These are phyloP conservation scores for Cataglyphis rosenhaueri DNA, from an alignment of 2,888 invertebrate species.

Conservation along the genomic window DNA sequence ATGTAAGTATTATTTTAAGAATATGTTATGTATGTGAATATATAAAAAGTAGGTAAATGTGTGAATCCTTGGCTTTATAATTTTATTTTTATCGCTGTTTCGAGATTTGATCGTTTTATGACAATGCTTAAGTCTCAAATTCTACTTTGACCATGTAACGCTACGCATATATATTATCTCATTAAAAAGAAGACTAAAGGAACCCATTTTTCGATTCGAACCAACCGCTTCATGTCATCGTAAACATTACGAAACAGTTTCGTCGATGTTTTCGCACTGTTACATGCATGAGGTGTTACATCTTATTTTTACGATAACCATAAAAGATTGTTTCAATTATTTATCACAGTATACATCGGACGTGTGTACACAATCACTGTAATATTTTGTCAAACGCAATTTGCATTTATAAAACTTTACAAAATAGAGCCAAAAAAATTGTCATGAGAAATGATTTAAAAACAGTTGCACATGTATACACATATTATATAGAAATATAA, in stretches of 20 bases:
- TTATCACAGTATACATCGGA: constrained; percentile 9
- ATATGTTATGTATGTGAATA: neutral
- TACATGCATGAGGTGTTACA: constrained; percentile 34
- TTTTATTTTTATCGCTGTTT: constrained; percentile 10
- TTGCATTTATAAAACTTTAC: neutral
- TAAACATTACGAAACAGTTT: constrained; percentile 43
- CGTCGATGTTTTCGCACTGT: constrained; percentile 24
- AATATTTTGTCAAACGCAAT: neutral
- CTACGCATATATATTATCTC: constrained; percentile 64
- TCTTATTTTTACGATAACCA: constrained; percentile 43
- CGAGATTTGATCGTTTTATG: constrained; percentile 40
- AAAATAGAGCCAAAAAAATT: constrained; percentile 1
- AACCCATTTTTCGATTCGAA: constrained; percentile 35
- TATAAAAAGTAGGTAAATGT: neutral
- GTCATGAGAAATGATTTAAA: neutral
- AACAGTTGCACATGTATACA: neutral
- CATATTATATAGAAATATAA: neutral
- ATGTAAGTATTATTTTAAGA: constrained; percentile 29
- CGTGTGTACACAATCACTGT: neutral
- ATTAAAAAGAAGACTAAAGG: constrained; percentile 51
- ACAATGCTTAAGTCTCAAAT: constrained; percentile 60
- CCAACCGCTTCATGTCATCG: constrained; percentile 28
- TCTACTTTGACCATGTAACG: constrained; percentile 43
- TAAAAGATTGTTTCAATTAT: constrained; percentile 13
- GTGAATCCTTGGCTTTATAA: constrained; percentile 2